phyloP scores from a whole-genome alignment of 2,888 invertebrate genomes.

The Anorthoa munda region DNA sequence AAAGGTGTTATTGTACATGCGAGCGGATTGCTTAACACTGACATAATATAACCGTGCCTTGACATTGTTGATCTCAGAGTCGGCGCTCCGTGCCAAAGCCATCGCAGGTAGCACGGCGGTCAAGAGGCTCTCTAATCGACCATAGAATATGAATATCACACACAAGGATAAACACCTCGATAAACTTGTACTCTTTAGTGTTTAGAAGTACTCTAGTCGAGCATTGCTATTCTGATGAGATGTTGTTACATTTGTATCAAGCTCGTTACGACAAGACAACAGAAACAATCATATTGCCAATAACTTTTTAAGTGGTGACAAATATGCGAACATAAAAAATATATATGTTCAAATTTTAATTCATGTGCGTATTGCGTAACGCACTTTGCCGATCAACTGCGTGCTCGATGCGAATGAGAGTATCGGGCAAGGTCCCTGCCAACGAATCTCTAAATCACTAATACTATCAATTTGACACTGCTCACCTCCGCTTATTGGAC shows the following conservation, averaged over 20 bases:
- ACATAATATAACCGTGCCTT: slow-evolving; percentile 84
- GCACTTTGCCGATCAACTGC: slow-evolving; percentile 59
- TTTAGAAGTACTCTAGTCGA: slow-evolving; percentile 45
- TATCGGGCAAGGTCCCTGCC: slow-evolving; percentile 79
- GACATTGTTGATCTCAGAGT: slow-evolving; percentile 86
- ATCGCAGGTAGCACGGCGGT: slow-evolving; percentile 68
- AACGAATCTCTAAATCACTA: slow-evolving; percentile 81
- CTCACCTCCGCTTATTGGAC: slow-evolving; percentile 87
- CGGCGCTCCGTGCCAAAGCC: slow-evolving; percentile 77
- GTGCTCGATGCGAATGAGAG: slow-evolving; percentile 62
- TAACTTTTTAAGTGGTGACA: slow-evolving; percentile 58
- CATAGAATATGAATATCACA: slow-evolving; percentile 71
- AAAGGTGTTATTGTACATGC: slow-evolving; percentile 25
- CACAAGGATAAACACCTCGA: slow-evolving; percentile 69
- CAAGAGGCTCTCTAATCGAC: slow-evolving; percentile 70
- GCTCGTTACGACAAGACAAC: slow-evolving; percentile 37
- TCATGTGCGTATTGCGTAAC: slow-evolving; percentile 62
- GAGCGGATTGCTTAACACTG: slow-evolving; percentile 76
- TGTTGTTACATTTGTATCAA: slow-evolving; percentile 44
- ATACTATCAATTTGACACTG: slow-evolving; percentile 85
- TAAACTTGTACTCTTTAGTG: slow-evolving; percentile 59
- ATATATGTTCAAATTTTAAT: slow-evolving; percentile 47
- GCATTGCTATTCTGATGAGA: slow-evolving; percentile 58
- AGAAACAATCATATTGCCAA: slow-evolving; percentile 54
- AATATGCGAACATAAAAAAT: slow-evolving; percentile 44